These are phyloP conservation scores for Conger conger DNA, from an alignment of 2,113 vertebrate genomes.

Conservation along the genomic window DNA sequence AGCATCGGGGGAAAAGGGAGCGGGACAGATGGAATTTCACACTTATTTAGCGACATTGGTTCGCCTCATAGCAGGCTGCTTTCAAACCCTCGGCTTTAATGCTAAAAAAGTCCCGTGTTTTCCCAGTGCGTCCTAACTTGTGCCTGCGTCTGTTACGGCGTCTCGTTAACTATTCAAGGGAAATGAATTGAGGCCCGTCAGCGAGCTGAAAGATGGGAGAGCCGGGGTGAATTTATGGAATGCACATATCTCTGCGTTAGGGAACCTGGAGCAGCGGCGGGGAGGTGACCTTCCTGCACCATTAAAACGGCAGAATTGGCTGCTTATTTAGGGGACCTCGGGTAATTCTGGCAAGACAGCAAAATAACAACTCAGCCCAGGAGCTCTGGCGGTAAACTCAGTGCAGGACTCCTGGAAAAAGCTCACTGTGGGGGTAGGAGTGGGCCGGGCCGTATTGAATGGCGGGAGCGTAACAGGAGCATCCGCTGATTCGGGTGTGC, in stretches of 20 bases:
- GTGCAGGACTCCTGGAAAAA: background rate
- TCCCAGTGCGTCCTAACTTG: too few relatives aligned
- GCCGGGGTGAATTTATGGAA: too few relatives aligned
- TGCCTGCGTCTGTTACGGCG: too few relatives aligned
- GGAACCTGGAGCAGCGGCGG: too few relatives aligned
- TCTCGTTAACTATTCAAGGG: too few relatives aligned
- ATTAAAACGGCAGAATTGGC: slow-evolving; percentile 6
- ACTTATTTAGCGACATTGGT: background rate
- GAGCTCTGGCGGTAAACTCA: slow-evolving; percentile 4
- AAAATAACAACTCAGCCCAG: slow-evolving; percentile 12
- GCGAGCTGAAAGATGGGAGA: too few relatives aligned
- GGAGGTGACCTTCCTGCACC: background rate
- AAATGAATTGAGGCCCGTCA: too few relatives aligned
- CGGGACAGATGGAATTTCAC: background rate
- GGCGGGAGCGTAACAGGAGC: background rate
- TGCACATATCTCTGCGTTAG: too few relatives aligned
- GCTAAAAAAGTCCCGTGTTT: too few relatives aligned
- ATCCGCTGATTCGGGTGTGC: background rate
- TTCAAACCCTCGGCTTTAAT: too few relatives aligned
- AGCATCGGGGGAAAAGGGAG: background rate
- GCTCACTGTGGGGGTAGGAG: background rate
- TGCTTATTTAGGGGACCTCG: slow-evolving; percentile 20
- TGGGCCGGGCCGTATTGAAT: background rate
- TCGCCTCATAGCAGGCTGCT: too few relatives aligned
- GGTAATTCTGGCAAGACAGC: background rate